Percentiles rank a stretch among this genome's conserved stretches.
These are phyloP conservation scores for Callocephalon fimbriatum DNA, from an alignment of 2,113 vertebrate genomes.

Conservation along the genomic window DNA sequence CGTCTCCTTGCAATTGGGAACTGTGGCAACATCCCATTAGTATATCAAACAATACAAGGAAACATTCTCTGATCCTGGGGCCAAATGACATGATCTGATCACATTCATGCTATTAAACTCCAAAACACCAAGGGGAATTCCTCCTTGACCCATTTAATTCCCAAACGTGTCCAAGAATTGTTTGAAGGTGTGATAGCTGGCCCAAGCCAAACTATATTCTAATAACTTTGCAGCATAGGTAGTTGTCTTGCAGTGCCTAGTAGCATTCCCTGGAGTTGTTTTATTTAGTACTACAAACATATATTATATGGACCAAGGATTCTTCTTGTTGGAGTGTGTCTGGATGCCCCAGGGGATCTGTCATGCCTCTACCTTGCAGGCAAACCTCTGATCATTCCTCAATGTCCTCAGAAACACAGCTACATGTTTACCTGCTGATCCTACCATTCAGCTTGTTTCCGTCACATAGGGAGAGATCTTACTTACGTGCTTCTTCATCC, in stretches of 20 bases:
- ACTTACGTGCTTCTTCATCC: background rate
- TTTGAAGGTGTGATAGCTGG: background rate
- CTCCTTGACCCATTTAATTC: background rate
- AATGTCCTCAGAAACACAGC: background rate
- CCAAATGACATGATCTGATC: background rate
- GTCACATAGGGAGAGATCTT: background rate
- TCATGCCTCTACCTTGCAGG: background rate
- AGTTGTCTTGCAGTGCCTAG: background rate
- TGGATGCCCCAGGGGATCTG: background rate
- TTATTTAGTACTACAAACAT: background rate
- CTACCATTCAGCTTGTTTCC: background rate
- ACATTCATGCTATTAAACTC: background rate
- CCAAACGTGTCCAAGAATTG: background rate
- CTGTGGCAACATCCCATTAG: background rate
- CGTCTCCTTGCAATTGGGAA: background rate
- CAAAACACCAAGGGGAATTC: background rate
- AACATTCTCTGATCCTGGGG: background rate
- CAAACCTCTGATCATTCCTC: background rate
- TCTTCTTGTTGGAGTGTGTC: rapidly evolving
- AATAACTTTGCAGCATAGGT: background rate
- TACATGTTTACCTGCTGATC: background rate
- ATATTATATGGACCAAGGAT: background rate
- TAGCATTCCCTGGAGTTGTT: background rate
- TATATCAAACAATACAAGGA: constrained; percentile 2
- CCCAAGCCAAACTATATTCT: background rate